Percentiles rank a stretch among this genome's conserved stretches.
Conservation (phyloP, 2,113 vertebrate genomes). For the Pseudopodoces humilis region DNA sequence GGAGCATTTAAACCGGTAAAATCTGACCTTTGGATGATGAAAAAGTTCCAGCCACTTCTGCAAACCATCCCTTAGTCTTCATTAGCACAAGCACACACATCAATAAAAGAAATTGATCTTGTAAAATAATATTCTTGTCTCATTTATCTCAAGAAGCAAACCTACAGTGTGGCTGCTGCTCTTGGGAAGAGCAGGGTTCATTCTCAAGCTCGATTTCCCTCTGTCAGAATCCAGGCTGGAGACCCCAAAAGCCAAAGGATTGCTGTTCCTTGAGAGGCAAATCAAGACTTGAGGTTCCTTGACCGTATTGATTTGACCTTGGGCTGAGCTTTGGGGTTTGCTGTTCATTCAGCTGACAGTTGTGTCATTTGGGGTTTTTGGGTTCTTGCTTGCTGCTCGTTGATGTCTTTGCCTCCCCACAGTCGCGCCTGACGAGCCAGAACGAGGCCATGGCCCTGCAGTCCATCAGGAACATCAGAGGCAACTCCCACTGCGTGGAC, state of each 20-base stretch:
- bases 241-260: background rate
- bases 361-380: background rate
- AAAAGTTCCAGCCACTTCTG: background rate
- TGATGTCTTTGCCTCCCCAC: background rate
- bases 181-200: background rate
- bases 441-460: conserved; percentile 94
- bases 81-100: background rate
- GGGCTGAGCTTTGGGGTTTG: background rate
- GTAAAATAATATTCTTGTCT: background rate
- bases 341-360: background rate
- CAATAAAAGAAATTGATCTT: conserved; percentile 17
- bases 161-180: background rate
- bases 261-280: background rate
- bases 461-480: conserved; percentile 87
- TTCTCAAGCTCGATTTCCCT: background rate
- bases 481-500: conserved; percentile 93
- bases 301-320: accelerated
- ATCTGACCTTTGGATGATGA: conserved; percentile 12
- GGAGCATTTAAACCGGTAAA: background rate
- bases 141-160: conserved; percentile 2
- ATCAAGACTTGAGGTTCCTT: background rate
- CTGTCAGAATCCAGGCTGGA: background rate
- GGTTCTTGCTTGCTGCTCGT: background rate
- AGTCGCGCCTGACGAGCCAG: conserved; percentile 96
- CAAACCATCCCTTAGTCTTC: conserved; percentile 9